A percentile compares a stretch with the other conserved stretches of the same genome.
Evolutionary conservation across 1,140 invertebrate species (phyloP).

Genomic region (Hyphantria cunea): DNA sequence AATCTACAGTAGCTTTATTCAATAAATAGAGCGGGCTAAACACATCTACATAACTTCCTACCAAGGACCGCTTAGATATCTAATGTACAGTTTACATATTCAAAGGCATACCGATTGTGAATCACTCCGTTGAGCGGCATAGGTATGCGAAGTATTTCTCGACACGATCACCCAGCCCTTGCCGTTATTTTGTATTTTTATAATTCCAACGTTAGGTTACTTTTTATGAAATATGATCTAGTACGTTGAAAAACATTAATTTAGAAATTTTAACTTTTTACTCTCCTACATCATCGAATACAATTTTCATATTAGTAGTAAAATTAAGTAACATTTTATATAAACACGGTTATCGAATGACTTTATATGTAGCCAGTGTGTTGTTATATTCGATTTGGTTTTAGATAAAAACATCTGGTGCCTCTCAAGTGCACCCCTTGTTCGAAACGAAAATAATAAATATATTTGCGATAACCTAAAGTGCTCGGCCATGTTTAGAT

Average conservation of each 20-base stretch:
- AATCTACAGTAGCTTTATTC: too few species aligned
- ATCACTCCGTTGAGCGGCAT: slow-evolving; percentile 24
- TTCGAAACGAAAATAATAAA: too few species aligned
- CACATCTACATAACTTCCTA: too few species aligned
- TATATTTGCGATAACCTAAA: too few species aligned
- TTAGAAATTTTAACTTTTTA: background rate
- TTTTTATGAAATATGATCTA: slow-evolving; percentile 18
- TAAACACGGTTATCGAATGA: too few species aligned
- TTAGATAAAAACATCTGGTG: slow-evolving; percentile 7
- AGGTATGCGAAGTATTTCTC: slow-evolving; percentile 27
- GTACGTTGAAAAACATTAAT: background rate
- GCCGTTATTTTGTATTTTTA: slow-evolving; percentile 27
- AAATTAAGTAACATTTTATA: too few species aligned
- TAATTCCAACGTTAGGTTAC: slow-evolving; percentile 11
- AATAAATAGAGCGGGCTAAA: too few species aligned
- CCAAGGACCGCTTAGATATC: too few species aligned
- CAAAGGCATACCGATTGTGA: slow-evolving; percentile 35
- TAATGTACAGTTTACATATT: slow-evolving; percentile 12
- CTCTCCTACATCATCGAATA: background rate
- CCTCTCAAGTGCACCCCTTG: too few species aligned
- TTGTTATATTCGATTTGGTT: background rate
- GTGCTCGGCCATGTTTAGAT: too few species aligned
- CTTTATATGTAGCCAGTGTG: too few species aligned
- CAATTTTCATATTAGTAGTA: background rate
- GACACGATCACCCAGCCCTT: slow-evolving; percentile 17